These are phyloP conservation scores for Pseudochromis fuscus DNA, from an alignment of 2,797 vertebrate genomes.

Conservation along the genomic window DNA sequence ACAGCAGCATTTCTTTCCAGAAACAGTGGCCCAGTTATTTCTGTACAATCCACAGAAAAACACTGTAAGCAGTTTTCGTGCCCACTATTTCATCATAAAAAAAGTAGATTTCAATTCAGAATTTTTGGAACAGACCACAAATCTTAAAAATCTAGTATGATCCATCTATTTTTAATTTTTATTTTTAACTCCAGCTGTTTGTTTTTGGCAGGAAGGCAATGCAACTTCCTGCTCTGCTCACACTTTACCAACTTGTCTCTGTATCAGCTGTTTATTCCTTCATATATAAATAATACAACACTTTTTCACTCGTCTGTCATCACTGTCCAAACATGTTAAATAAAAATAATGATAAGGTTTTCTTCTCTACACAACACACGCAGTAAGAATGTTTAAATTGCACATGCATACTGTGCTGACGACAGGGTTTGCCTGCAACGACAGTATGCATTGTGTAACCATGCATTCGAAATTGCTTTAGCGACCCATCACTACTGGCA, in stretches of 20 bases:
- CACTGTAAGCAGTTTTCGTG: slow-evolving; percentile 25
- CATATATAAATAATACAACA: neutral
- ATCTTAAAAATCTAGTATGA: neutral
- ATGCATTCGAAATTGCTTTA: slow-evolving; percentile 52
- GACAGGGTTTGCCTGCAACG: slow-evolving; percentile 21
- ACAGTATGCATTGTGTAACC: slow-evolving; percentile 41
- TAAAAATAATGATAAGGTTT: neutral
- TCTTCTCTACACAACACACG: neutral
- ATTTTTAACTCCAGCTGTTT: neutral
- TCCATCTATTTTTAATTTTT: neutral
- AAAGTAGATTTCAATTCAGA: slow-evolving; percentile 1
- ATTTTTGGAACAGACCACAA: neutral
- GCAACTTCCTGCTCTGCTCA: neutral
- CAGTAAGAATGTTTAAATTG: slow-evolving; percentile 2
- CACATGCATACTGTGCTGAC: neutral
- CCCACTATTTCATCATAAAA: slow-evolving; percentile 1
- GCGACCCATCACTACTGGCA: slow-evolving; percentile 18
- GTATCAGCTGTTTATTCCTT: neutral
- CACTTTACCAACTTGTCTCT: too few relatives aligned
- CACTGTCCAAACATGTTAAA: neutral
- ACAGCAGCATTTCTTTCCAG: slow-evolving; percentile 28
- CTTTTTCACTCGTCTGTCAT: neutral
- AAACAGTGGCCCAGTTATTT: slow-evolving; percentile 31
- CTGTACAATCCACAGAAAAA: slow-evolving; percentile 23
- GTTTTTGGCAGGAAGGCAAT: neutral